Base-by-base conservation (phyloP, 1,140 invertebrate species). In the Phortica variegata region DNA sequence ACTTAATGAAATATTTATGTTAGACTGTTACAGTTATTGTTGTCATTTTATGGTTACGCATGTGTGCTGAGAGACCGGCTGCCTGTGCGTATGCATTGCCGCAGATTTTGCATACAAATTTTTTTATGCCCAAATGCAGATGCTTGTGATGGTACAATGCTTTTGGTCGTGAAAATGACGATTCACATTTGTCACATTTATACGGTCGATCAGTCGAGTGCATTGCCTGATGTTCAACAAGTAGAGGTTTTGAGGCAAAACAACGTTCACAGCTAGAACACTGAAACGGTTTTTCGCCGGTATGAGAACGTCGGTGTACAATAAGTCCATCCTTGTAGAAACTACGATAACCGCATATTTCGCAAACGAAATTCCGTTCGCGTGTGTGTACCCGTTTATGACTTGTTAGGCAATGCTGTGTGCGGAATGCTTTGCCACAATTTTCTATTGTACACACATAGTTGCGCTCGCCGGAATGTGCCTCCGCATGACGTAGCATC, bases 281-380 rank as follows among this genome's bases (percentile, higher is more conserved):
- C 15, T 56, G 47, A 66, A 92, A 91, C 1, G 97, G 97, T 74
- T 98, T 99, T 74, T 99, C 97, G 1, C 95, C 92, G 2, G 93
- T 95, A 76, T 97, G 93, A 1, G 93, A 95, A 20, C 93, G 81
- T 10, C 95, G 91, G 77, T 97, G 94, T 12, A 93, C 97, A 42
- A 93, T 96, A 1, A 97, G 79, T 65, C 96, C 93, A 68, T 96
- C 93, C 16, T 65, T 56, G 37, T 69, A 59, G 3, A 62, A 55
- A 0, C 61, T 70, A 3, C 69, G 48, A 45, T 61, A 73, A 15
- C 69, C 70, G 18, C 70, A 73, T 36, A 70, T n/a, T 21, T 73
- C 70, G 21, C 70, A 73, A 18, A 73, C 56, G 36, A 61, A 73
- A 38, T 73, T 66, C 0, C 61, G 52, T 8, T 73, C 62, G 5